Percentiles rank a stretch among this genome's conserved stretches.
phyloP scores from a whole-genome alignment of 2,113 vertebrate genomes.

The Osmerus eperlanus region DNA sequence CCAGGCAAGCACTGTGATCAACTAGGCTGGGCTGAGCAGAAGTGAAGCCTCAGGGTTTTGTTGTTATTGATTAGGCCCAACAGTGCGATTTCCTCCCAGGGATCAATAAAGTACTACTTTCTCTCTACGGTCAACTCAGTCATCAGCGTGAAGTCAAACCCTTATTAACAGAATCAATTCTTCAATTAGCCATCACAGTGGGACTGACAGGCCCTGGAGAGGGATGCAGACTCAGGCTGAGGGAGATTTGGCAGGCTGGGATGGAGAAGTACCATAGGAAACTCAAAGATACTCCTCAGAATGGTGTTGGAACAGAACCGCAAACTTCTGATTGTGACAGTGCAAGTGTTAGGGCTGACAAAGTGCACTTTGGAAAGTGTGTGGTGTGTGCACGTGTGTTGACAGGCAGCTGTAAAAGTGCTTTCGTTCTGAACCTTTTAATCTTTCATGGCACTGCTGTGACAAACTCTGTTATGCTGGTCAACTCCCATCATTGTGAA shows the following conservation, averaged over 20 bases:
- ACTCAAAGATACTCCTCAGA: no score
- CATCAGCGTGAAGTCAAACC: neutral
- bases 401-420: no score
- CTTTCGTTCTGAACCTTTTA: no score
- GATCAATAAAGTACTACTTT: neutral
- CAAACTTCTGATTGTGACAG: no score
- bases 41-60: neutral
- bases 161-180: slow-evolving; percentile 17
- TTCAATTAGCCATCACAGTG: slow-evolving; percentile 1
- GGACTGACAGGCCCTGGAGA: neutral
- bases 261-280: neutral
- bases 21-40: no score
- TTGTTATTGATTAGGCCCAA: neutral
- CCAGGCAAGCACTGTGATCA: no score
- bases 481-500: no score
- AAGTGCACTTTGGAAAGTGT: no score
- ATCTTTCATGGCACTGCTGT: neutral
- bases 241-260: neutral
- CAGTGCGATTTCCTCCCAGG: no score
- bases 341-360: no score
- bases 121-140: neutral
- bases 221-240: neutral
- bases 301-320: no score
- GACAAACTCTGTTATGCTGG: neutral
- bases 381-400: no score